Evolutionary conservation across 2,797 vertebrate genomes (phyloP).

Genomic region (Pangasius mekongensis): DNA sequence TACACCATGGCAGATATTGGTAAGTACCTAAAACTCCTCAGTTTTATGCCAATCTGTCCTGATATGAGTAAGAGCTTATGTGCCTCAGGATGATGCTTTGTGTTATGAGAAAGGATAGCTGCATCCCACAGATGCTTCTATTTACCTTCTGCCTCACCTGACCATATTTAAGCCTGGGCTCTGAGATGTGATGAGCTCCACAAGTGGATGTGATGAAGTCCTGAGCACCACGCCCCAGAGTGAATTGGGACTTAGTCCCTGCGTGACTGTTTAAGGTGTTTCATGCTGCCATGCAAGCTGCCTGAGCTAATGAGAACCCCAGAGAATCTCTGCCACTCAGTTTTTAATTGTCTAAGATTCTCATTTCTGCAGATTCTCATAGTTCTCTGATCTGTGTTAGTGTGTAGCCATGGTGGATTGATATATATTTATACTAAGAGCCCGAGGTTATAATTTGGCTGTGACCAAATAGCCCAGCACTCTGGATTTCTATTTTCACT

Average conservation of each 20-base stretch:
- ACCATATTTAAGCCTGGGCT: constrained; percentile 45
- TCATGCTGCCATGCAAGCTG: constrained; percentile 43
- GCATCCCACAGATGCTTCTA: constrained; percentile 11
- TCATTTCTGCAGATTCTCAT: not conserved
- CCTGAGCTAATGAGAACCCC: constrained; percentile 42
- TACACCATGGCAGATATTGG: constrained; percentile 77
- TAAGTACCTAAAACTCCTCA: constrained; percentile 64
- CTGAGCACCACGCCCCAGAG: not conserved
- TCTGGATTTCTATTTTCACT: constrained; percentile 70
- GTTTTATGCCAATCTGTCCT: not conserved
- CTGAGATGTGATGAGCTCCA: constrained; percentile 20
- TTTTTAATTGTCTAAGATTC: constrained; percentile 7
- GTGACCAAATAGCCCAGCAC: constrained; percentile 48
- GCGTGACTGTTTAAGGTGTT: constrained; percentile 44
- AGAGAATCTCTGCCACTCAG: constrained; percentile 33
- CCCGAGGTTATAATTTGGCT: not conserved
- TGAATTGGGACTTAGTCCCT: constrained; percentile 13
- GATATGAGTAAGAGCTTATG: constrained; percentile 19
- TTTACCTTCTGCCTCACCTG: constrained; percentile 25
- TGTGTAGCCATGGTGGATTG: not conserved
- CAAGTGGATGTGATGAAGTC: constrained; percentile 32
- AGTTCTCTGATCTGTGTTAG: not conserved
- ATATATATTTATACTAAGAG: constrained; percentile 15
- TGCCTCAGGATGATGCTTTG: constrained; percentile 13
- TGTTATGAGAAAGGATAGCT: not conserved